Conservation (phyloP, 2,113 vertebrate species). For the Archilochus colubris region DNA sequence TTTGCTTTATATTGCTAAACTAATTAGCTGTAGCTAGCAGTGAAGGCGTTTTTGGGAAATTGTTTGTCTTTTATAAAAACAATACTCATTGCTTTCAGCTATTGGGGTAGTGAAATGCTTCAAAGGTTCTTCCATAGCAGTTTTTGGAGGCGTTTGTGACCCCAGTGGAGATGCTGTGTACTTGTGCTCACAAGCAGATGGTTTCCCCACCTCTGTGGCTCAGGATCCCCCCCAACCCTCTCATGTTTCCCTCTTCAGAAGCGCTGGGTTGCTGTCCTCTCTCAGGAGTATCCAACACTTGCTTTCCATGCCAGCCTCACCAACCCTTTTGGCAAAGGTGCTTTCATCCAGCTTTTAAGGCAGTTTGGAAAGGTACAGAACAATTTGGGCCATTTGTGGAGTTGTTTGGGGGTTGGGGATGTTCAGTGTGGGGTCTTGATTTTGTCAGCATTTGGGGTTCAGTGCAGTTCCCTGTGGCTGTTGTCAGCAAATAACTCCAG, state of each 20-base stretch:
- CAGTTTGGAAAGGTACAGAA: slow-evolving; percentile 95
- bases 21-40: slow-evolving; percentile 53
- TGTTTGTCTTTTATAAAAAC: slow-evolving; percentile 54
- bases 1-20: slow-evolving; percentile 46
- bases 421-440: neutral
- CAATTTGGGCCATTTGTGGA: accelerated
- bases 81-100: slow-evolving; percentile 36
- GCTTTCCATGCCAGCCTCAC: slow-evolving; percentile 98
- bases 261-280: slow-evolving; percentile 94
- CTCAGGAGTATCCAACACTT: slow-evolving; percentile 92
- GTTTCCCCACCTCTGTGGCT: neutral
- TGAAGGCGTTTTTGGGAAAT: slow-evolving; percentile 50
- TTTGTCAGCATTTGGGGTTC: neutral
- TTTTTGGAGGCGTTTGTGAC: slow-evolving; percentile 7
- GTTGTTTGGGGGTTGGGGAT: neutral
- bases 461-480: accelerated
- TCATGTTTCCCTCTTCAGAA: slow-evolving; percentile 76
- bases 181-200: neutral
- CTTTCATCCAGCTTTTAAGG: slow-evolving; percentile 94
- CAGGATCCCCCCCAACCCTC: neutral
- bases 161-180: neutral
- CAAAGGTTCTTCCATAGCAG: neutral
- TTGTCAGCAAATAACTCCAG: neutral
- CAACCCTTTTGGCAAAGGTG: slow-evolving; percentile 97
- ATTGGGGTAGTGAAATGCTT: slow-evolving; percentile 48